These are phyloP conservation scores for Castor canadensis DNA, from an alignment of 2,113 vertebrate genomes.

Conservation along the genomic window DNA sequence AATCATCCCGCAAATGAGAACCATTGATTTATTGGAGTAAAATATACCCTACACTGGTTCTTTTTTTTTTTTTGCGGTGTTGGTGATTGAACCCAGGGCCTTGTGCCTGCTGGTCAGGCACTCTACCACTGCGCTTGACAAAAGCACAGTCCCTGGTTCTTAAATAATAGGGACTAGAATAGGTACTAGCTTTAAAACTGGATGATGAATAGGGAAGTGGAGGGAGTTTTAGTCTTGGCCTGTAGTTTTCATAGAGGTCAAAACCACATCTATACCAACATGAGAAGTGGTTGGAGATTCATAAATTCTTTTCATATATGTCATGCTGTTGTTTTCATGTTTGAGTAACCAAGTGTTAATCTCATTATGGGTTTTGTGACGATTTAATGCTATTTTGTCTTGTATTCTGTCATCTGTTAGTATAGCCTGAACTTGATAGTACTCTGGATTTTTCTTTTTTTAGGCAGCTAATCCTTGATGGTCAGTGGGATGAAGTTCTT, in stretches of 20 bases:
- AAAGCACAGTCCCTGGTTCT: not conserved
- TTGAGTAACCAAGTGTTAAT: not conserved
- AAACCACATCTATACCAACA: not conserved
- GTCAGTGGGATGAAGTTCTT: slow-evolving; percentile 99
- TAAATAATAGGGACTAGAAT: not conserved
- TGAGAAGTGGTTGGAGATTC: not conserved
- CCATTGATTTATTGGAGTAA: not conserved
- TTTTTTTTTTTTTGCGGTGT: not conserved
- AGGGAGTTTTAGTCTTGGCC: slow-evolving; percentile 31
- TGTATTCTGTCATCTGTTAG: not conserved
- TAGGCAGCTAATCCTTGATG: slow-evolving; percentile 97
- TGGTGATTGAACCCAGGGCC: not conserved
- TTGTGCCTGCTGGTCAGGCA: not conserved
- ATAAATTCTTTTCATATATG: slow-evolving; percentile 1
- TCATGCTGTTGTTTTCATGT: slow-evolving; percentile 6
- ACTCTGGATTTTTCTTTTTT: slow-evolving; percentile 57
- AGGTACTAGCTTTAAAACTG: not conserved
- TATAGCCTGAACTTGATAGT: slow-evolving; percentile 20
- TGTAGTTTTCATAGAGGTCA: not conserved
- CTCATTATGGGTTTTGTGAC: slow-evolving; percentile 44
- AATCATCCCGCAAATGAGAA: not conserved
- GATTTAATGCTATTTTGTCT: slow-evolving; percentile 2
- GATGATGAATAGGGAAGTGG: slow-evolving; percentile 13
- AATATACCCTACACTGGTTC: not conserved
- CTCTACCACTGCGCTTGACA: not conserved